Percentiles rank a stretch among this genome's conserved stretches.
phyloP scores from a whole-genome alignment of 2,888 invertebrate genomes.

The Mimas tiliae region DNA sequence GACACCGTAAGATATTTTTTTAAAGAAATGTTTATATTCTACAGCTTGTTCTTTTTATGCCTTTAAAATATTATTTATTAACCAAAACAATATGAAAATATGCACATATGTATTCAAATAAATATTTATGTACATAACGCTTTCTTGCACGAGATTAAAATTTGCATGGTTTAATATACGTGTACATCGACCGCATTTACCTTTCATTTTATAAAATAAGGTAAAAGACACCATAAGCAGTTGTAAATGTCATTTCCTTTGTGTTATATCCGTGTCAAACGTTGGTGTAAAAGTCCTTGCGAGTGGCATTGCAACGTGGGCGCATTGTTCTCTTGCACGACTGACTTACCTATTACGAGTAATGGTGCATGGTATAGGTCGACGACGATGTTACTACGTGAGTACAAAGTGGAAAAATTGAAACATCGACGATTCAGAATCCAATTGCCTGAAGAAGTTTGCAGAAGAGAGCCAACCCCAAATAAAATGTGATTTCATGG shows the following conservation, averaged over 20 bases:
- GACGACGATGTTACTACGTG: not conserved
- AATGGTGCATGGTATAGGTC: constrained; percentile 9
- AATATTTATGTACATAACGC: too few relatives aligned
- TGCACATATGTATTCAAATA: too few relatives aligned
- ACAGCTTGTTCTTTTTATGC: too few relatives aligned
- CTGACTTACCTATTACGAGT: constrained; percentile 41
- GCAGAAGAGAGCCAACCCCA: too few relatives aligned
- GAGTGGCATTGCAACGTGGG: constrained; percentile 63
- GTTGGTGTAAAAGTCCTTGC: constrained; percentile 70
- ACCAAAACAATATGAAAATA: too few relatives aligned
- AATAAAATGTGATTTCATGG: too few relatives aligned
- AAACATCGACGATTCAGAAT: too few relatives aligned
- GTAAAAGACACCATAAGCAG: constrained; percentile 32
- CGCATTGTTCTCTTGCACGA: constrained; percentile 64
- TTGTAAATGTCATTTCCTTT: constrained; percentile 70
- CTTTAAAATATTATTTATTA: too few relatives aligned
- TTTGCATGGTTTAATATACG: not conserved
- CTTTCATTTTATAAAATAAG: constrained; percentile 9
- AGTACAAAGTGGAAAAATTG: not conserved
- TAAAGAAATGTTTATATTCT: too few relatives aligned
- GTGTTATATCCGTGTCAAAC: constrained; percentile 67
- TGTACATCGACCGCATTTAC: not conserved
- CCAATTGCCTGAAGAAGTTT: too few relatives aligned
- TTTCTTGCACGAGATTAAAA: too few relatives aligned
- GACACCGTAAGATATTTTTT: too few relatives aligned